A percentile compares a stretch with the other conserved stretches of the same genome.
phyloP scores from a whole-genome alignment of 23 tunicate genomes.

The Diplosoma virens region DNA sequence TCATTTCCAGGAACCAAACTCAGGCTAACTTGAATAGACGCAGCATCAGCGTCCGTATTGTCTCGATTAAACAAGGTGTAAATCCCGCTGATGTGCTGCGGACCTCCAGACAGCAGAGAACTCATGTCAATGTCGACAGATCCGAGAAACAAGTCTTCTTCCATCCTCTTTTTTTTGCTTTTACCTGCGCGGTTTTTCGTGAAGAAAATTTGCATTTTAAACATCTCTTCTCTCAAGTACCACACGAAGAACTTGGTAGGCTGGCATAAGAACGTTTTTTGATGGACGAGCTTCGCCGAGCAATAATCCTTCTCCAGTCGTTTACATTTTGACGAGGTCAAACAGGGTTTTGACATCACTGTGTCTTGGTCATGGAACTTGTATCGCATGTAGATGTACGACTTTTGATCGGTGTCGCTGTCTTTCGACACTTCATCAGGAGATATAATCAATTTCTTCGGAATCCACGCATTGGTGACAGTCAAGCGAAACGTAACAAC shows the following conservation, averaged over 20 bases:
- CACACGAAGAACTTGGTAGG: slow-evolving; percentile 28
- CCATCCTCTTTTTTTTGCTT: slow-evolving; percentile 35
- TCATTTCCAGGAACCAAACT: slow-evolving; percentile 57
- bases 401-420: neutral
- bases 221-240: slow-evolving; percentile 60
- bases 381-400: slow-evolving; percentile 58
- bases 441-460: neutral
- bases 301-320: neutral
- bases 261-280: slow-evolving; percentile 57
- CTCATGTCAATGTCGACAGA: slow-evolving; percentile 37
- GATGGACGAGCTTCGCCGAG: slow-evolving; percentile 44
- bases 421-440: neutral
- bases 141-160: slow-evolving; percentile 52
- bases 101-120: slow-evolving; percentile 2
- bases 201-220: slow-evolving; percentile 60
- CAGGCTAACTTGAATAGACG: slow-evolving; percentile 42
- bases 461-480: slow-evolving; percentile 52
- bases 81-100: slow-evolving; percentile 61
- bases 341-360: slow-evolving; percentile 34
- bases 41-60: slow-evolving; percentile 30
- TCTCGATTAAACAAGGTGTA: slow-evolving; percentile 52
- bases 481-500: slow-evolving; percentile 6
- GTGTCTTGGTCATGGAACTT: slow-evolving; percentile 80
- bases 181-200: slow-evolving; percentile 14
- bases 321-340: neutral